A percentile compares a stretch with the other conserved stretches of the same genome.
Conservation (phyloP, 2,113 vertebrate species). For the Platichthys flesus region DNA sequence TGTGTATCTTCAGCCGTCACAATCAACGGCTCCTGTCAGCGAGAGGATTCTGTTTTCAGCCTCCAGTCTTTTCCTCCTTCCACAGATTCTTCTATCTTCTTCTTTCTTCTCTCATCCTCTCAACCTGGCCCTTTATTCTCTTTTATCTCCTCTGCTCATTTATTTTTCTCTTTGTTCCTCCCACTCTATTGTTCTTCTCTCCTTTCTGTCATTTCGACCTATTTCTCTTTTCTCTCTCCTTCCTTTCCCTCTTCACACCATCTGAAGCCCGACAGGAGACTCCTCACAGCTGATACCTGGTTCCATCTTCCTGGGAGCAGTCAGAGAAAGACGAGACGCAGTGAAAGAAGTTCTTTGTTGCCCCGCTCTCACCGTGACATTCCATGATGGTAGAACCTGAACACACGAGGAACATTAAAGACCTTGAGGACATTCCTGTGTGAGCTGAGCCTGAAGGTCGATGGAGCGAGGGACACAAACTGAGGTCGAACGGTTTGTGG, state of each 20-base stretch:
- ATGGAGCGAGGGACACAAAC: background rate
- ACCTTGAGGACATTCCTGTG: conserved; percentile 58
- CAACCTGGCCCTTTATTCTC: background rate
- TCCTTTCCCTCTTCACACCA: too few species aligned
- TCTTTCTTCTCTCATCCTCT: background rate
- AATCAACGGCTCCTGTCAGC: background rate
- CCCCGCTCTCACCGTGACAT: conserved; percentile 32
- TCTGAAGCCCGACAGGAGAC: too few species aligned
- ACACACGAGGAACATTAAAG: conserved; percentile 34
- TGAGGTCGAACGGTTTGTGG: too few species aligned
- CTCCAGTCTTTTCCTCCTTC: too few species aligned
- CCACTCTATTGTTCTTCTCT: too few species aligned
- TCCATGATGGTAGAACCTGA: conserved; percentile 34
- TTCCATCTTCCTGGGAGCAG: background rate
- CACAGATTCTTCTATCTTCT: background rate
- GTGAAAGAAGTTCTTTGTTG: conserved; percentile 55
- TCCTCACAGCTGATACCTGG: too few species aligned
- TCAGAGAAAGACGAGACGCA: conserved; percentile 26
- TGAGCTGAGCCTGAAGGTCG: background rate
- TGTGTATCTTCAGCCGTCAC: too few species aligned
- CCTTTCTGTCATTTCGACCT: too few species aligned
- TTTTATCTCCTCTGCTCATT: too few species aligned
- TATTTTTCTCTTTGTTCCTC: too few species aligned
- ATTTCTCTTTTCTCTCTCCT: too few species aligned
- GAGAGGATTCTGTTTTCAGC: background rate